Evolutionary conservation across 2,888 invertebrate species (phyloP).

Genomic region (Cephus runcator): DNA sequence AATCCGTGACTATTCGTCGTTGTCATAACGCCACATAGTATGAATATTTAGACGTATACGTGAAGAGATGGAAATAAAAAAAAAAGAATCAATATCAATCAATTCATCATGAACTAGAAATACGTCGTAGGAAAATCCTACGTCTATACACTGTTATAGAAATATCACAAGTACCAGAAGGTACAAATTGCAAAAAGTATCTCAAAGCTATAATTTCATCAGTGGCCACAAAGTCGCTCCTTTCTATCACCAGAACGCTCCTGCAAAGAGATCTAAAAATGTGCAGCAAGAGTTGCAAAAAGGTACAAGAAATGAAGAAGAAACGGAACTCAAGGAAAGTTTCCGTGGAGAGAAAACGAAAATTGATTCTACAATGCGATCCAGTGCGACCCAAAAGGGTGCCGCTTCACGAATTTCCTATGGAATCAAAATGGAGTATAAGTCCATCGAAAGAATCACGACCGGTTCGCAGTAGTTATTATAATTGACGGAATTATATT

Average conservation of each 20-base stretch:
- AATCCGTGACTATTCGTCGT: not conserved
- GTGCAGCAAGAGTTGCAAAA: not conserved
- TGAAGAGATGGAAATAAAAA: not conserved
- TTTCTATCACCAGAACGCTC: not conserved
- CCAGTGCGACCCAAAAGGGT: conserved; percentile 3
- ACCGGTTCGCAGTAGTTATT: not conserved
- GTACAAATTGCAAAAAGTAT: not conserved
- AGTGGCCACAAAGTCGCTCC: not conserved
- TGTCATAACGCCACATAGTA: not conserved
- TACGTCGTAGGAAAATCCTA: not conserved
- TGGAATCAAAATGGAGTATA: not conserved
- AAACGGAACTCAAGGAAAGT: not conserved
- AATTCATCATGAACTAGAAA: not conserved
- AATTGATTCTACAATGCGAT: not conserved
- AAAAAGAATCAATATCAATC: not conserved
- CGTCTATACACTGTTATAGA: not conserved
- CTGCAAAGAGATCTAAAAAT: not conserved
- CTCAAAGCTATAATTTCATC: not conserved
- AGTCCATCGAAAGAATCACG: not conserved
- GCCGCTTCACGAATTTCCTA: not conserved
- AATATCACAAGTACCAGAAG: not conserved
- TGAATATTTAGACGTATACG: not conserved
- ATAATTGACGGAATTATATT: not conserved
- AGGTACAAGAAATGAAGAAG: not conserved
- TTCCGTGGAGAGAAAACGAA: not conserved